Conservation (phyloP, 2,888 invertebrate species). For the Phortica magna region DNA sequence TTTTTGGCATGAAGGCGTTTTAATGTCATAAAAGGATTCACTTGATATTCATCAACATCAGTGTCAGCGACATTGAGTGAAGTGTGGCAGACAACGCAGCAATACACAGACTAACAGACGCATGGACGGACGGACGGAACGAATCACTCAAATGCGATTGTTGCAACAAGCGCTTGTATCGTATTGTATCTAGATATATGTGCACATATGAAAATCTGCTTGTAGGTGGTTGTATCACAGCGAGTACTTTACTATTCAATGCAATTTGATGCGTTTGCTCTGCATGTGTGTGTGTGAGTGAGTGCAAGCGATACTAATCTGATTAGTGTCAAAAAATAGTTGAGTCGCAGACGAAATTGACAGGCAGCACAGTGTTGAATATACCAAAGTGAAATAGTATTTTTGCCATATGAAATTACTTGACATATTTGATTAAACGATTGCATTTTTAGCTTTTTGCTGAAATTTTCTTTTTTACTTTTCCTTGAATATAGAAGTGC, state of each 20-base stretch:
- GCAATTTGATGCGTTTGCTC: constrained; percentile 61
- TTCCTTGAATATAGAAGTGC: constrained; percentile 32
- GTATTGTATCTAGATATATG: constrained; percentile 26
- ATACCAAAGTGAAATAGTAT: not conserved
- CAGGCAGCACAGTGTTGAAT: constrained; percentile 22
- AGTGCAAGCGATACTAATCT: constrained; percentile 75
- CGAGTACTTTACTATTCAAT: constrained; percentile 41
- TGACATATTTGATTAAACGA: constrained; percentile 12
- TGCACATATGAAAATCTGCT: constrained; percentile 21
- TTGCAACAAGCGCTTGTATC: constrained; percentile 32
- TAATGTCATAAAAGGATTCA: constrained; percentile 77
- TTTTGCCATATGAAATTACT: constrained; percentile 12
- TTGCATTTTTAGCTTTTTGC: constrained; percentile 5
- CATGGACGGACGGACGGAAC: constrained; percentile 34
- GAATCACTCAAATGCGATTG: constrained; percentile 52
- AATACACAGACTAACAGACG: constrained; percentile 45
- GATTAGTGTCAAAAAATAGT: constrained; percentile 75
- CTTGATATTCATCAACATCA: constrained; percentile 78
- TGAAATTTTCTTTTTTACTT: not conserved
- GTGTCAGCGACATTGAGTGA: constrained; percentile 71
- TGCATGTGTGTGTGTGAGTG: constrained; percentile 42
- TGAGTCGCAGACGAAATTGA: constrained; percentile 33
- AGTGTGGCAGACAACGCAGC: constrained; percentile 31
- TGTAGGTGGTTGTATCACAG: constrained; percentile 25
- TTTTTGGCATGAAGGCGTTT: constrained; percentile 37